A percentile compares a stretch with the other conserved stretches of the same genome.
Conservation (phyloP, 1,140 invertebrate species). For the Nilaparvata lugens region DNA sequence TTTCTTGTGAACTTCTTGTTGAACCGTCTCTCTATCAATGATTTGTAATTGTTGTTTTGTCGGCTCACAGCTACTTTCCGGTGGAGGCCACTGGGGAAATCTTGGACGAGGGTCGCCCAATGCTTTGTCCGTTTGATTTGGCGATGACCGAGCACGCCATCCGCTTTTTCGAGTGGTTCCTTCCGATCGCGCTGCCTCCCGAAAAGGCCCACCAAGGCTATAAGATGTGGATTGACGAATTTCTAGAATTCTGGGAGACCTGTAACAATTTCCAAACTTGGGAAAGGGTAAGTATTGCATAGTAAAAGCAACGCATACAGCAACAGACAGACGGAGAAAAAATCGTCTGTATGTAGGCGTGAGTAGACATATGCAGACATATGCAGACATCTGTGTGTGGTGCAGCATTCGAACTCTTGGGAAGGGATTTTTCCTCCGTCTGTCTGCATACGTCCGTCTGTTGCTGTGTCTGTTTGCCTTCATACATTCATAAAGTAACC, state of each 20-base stretch:
- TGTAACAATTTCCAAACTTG: conserved; percentile 60
- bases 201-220: conserved; percentile 53
- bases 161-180: conserved; percentile 58
- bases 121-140: conserved; percentile 58
- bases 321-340: no score
- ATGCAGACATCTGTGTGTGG: no score
- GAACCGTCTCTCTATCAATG: not conserved
- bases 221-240: conserved; percentile 75
- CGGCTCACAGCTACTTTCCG: conserved; percentile 57
- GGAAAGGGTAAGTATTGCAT: conserved; percentile 50
- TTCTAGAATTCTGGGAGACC: conserved; percentile 67
- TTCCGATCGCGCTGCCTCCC: conserved; percentile 59
- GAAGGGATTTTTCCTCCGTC: no score
- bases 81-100: conserved; percentile 75
- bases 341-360: no score
- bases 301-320: no score
- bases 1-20: no score
- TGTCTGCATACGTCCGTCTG: no score
- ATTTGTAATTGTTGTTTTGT: conserved; percentile 23
- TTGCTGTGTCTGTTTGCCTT: no score
- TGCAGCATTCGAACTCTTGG: no score
- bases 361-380: no score
- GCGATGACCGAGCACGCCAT: conserved; percentile 48
- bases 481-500: no score
- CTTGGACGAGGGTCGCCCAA: conserved; percentile 69